Conservation (phyloP, 2,113 vertebrate species). For the Cheirogaleus medius region DNA sequence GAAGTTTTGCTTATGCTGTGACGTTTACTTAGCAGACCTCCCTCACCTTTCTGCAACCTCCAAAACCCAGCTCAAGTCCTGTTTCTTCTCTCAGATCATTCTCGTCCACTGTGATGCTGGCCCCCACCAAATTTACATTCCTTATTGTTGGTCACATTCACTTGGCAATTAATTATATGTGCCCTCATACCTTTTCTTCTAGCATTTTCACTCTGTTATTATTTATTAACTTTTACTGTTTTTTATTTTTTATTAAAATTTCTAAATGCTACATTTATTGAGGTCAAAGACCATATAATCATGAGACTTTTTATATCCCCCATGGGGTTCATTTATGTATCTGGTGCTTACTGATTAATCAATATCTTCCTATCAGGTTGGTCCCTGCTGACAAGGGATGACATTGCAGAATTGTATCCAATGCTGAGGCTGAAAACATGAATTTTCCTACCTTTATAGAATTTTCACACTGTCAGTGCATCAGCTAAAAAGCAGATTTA, state of each 20-base stretch:
- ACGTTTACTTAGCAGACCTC: constrained; percentile 3
- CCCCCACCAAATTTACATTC: not conserved
- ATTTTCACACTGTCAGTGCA: not conserved
- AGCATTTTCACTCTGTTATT: constrained; percentile 19
- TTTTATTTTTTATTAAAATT: constrained; percentile 37
- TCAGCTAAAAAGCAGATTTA: constrained; percentile 38
- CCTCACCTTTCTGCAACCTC: not conserved
- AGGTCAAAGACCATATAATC: not conserved
- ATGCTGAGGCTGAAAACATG: not conserved
- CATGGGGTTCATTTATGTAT: not conserved
- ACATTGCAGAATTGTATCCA: constrained; percentile 67
- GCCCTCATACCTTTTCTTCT: constrained; percentile 5
- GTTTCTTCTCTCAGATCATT: not conserved
- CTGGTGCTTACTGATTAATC: constrained; percentile 38
- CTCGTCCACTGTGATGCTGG: not conserved
- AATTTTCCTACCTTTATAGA: constrained; percentile 46
- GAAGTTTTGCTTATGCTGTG: not conserved
- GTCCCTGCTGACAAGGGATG: constrained; percentile 59
- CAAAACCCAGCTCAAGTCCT: not conserved
- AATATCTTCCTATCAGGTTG: constrained; percentile 40
- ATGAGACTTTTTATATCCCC: not conserved
- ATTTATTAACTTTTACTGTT: not conserved
- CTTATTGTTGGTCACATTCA: not conserved
- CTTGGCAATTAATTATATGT: constrained; percentile 7
- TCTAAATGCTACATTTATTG: not conserved